A percentile compares a stretch with the other conserved stretches of the same genome.
phyloP scores from a whole-genome alignment of 2,797 vertebrate species.

The Aulostomus chinensis region DNA sequence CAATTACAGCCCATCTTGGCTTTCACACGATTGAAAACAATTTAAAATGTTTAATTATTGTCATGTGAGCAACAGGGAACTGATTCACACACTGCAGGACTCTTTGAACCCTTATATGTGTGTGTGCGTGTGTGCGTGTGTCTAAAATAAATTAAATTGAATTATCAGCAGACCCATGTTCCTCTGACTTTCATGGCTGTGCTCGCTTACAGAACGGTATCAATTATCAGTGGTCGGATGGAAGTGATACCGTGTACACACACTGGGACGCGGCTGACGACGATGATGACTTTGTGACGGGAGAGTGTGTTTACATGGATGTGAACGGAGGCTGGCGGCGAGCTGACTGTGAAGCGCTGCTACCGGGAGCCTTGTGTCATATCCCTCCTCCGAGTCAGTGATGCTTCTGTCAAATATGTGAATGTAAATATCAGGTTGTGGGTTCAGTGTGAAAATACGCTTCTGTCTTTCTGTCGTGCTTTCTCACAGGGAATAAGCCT shows the following conservation, averaged over 20 bases:
- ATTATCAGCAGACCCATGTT: no score
- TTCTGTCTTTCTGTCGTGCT: conserved; percentile 4
- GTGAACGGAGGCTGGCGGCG: conserved; percentile 86
- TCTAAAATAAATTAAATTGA: no score
- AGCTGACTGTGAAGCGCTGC: conserved; percentile 80
- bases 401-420: not conserved
- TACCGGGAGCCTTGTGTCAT: conserved; percentile 88
- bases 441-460: no score
- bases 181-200: conserved; percentile 26
- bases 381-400: conserved; percentile 82
- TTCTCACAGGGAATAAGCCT: conserved; percentile 79
- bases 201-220: conserved; percentile 79
- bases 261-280: conserved; percentile 86
- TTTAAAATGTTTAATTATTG: no score
- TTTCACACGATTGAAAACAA: no score
- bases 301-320: conserved; percentile 90
- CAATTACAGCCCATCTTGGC: no score
- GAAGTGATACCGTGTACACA: conserved; percentile 85
- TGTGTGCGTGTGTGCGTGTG: no score
- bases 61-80: no score
- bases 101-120: no score
- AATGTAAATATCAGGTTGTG: conserved; percentile 10
- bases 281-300: conserved; percentile 72
- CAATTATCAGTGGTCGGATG: conserved; percentile 90
- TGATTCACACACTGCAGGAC: no score